Evolutionary conservation across 2,797 vertebrate genomes (phyloP), one percentile per base, ranked within the genome.

Genomic region (Parotocinclus haroldoi): DNA sequence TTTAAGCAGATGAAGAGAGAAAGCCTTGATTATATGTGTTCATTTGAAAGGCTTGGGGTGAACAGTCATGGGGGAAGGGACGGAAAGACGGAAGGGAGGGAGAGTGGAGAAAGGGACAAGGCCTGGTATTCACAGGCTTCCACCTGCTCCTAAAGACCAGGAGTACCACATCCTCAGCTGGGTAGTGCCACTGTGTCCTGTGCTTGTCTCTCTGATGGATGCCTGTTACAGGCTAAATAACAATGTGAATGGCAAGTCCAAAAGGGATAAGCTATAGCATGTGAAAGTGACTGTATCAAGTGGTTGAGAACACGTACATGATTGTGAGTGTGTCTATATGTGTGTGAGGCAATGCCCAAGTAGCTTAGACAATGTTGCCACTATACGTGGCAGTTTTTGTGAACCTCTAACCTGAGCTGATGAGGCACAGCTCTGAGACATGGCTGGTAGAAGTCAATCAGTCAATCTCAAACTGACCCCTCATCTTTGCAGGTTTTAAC

Each of bases 91-190:
- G 56, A 44, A 27, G 37, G 58, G 49, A 37, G 64, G 54, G 66
- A 64, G 73, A 52, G 56, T 58, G 71, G 82, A 71, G 57, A 54
- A 51, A 63, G 68, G 78, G 79, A 92, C 87, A 92, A 92, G 85
- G 89, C 78, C 75, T 63, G 68, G 83, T 85, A 88, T 91, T 91
- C 87, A 91, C 86, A 83, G 71, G 66, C 74, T 27, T 87, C 80
- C 89, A 91, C 88, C 89, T 90, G 89, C 89, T 83, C 78, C 78
- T 68, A 73, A 50, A 73, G 74, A 80, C 76, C 74, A 54, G 71
- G 79, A 66, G 65, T 58, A 71, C 67, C 67, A 68, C 60, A 68
- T 56, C 42, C 58, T 68, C 69, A 77, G 71, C 71, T 75, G 73
- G 70, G 58, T 40, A 58, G 61, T 58, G 72, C 37, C 39, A 52